Percentiles rank a stretch among this genome's conserved stretches.
Evolutionary conservation across 2,888 invertebrate species (phyloP).

Genomic region (Saturnia japonica): DNA sequence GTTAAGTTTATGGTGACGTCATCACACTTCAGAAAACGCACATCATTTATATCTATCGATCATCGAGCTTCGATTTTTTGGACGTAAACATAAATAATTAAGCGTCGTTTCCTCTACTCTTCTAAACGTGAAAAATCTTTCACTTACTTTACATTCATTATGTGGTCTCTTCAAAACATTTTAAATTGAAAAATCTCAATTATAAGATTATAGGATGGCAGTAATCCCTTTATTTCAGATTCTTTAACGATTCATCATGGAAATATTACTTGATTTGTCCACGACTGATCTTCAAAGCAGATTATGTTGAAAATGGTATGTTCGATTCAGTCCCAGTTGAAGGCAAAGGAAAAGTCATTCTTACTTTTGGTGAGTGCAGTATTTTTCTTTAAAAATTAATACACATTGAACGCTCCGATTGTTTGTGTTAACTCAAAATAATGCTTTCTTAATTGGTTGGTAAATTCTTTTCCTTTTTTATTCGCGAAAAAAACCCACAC

Average conservation of each 20-base stretch:
- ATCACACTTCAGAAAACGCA: too few relatives aligned
- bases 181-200: background rate
- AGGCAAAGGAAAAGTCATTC: background rate
- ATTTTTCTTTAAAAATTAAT: background rate
- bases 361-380: background rate
- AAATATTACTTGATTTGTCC: background rate
- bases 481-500: too few relatives aligned
- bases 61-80: too few relatives aligned
- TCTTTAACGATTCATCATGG: background rate
- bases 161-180: background rate
- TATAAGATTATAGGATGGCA: background rate
- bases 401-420: background rate
- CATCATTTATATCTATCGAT: too few relatives aligned
- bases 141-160: too few relatives aligned
- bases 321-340: background rate
- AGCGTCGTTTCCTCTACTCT: too few relatives aligned
- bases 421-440: background rate
- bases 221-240: background rate
- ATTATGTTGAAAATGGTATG: background rate
- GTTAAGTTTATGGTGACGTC: too few relatives aligned
- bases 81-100: too few relatives aligned
- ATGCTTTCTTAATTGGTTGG: background rate
- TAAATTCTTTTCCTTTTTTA: too few relatives aligned
- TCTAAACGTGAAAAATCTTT: too few relatives aligned
- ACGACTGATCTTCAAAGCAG: background rate